Conservation (phyloP, 2,113 vertebrate species). For the Parus major region DNA sequence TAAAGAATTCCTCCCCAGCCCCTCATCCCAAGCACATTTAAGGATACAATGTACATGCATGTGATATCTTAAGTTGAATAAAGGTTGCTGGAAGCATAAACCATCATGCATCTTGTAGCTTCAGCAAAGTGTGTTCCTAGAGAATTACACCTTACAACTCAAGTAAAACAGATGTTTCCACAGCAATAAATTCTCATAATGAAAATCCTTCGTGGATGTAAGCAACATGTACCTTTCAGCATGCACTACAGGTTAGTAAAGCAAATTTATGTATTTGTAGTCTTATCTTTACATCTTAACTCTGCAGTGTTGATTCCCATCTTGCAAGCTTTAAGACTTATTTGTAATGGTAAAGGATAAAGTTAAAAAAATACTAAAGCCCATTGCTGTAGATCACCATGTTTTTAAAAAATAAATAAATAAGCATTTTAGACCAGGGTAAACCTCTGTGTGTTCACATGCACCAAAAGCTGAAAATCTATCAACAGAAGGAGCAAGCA, state of each 20-base stretch:
- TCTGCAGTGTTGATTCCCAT: not conserved
- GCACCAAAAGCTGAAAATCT: constrained; percentile 49
- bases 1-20: not conserved
- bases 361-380: not conserved
- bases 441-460: constrained; percentile 26
- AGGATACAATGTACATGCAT: not conserved
- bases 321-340: not conserved
- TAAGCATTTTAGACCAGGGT: not conserved
- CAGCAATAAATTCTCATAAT: not conserved
- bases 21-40: not conserved
- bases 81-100: not conserved
- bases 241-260: constrained; percentile 74
- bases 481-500: constrained; percentile 71
- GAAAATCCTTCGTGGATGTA: not conserved
- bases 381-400: not conserved
- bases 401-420: not conserved
- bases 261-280: not conserved
- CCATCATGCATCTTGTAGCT: constrained; percentile 26
- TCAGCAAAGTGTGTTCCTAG: constrained; percentile 32
- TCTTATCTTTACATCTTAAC: constrained; percentile 43
- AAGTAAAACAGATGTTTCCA: not conserved
- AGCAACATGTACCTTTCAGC: constrained; percentile 49
- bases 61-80: not conserved
- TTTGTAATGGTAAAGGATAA: not conserved
- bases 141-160: not conserved